phyloP scores from a whole-genome alignment of 2,888 invertebrate genomes.

The Acanthopleura granulata region DNA sequence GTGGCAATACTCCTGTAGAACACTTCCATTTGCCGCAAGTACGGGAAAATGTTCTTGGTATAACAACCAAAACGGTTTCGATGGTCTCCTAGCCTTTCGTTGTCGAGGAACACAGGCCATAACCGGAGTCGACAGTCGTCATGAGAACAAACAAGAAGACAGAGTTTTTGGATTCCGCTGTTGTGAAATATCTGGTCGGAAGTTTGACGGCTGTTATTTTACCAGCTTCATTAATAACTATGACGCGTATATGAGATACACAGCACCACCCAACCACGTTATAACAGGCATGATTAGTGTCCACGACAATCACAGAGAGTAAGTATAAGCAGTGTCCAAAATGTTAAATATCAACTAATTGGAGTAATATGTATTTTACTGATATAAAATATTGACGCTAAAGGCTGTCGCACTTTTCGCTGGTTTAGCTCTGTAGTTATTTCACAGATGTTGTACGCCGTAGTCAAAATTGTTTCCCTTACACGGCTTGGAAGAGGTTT shows the following conservation, averaged over 20 bases:
- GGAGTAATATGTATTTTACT: no score
- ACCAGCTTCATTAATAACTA: neutral
- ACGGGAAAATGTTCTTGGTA: neutral
- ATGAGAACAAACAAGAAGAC: constrained; percentile 5
- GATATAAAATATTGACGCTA: no score
- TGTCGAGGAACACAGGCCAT: neutral
- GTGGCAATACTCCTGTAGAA: neutral
- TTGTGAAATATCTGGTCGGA: neutral
- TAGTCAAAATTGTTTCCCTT: no score
- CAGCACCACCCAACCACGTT: neutral
- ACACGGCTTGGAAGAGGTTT: no score
- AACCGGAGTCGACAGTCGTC: neutral
- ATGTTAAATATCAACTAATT: no score
- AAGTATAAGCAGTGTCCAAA: neutral
- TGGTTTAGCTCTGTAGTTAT: no score
- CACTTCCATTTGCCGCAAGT: neutral
- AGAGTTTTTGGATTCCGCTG: constrained; percentile 4
- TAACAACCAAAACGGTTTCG: neutral
- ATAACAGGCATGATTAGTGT: neutral
- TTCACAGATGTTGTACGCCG: no score
- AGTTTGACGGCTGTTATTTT: neutral
- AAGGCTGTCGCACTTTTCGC: no score
- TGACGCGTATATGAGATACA: neutral
- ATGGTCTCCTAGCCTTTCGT: neutral
- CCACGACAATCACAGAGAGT: constrained; percentile 1